phyloP scores from a whole-genome alignment of 1,140 invertebrate genomes.

The Pseudomyrmex flavicornis region DNA sequence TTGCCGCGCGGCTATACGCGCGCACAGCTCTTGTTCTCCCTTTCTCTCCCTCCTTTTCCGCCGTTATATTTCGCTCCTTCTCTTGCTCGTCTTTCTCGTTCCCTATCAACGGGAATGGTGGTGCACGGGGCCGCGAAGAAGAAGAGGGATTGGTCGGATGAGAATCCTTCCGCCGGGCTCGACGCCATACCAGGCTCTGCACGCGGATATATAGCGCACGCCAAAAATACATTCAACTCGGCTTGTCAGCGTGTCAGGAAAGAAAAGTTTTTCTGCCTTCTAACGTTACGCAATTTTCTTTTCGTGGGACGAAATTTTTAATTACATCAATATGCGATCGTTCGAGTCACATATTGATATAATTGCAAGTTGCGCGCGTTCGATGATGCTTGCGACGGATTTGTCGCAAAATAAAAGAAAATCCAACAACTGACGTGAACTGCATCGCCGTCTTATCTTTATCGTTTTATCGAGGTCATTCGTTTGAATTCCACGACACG shows the following conservation, averaged over 20 bases:
- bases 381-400: too few species aligned
- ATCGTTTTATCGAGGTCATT: conserved; percentile 30
- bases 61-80: conserved; percentile 52
- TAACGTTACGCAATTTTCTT: not conserved
- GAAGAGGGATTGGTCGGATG: conserved; percentile 81
- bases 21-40: conserved; percentile 74
- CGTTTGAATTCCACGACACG: conserved; percentile 2
- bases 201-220: conserved; percentile 52
- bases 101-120: conserved; percentile 73
- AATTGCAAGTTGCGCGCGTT: too few species aligned
- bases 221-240: conserved; percentile 37
- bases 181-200: conserved; percentile 76
- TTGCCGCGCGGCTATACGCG: conserved; percentile 82
- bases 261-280: not conserved
- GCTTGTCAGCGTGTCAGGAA: not conserved
- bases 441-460: conserved; percentile 24
- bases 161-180: conserved; percentile 71
- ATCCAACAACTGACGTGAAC: not conserved
- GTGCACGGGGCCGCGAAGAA: conserved; percentile 67
- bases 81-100: conserved; percentile 72
- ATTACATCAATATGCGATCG: too few species aligned
- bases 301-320: too few species aligned
- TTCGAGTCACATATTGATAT: too few species aligned
- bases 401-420: too few species aligned
- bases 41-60: conserved; percentile 66